Base-by-base conservation (phyloP, 2,888 invertebrate genomes). In the Drosophila demipolita region DNA sequence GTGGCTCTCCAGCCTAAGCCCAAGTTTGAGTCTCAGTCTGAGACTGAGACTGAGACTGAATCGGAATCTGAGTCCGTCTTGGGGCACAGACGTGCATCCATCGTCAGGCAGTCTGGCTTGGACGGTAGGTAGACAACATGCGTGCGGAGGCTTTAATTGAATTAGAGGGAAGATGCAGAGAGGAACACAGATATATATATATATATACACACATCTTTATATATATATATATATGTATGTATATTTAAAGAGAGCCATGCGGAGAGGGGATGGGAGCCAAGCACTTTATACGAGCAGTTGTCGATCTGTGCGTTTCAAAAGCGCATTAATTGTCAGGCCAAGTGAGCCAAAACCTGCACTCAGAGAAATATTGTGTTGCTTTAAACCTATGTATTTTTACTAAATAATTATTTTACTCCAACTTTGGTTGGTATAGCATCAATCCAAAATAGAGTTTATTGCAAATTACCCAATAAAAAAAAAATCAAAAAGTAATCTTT, bases 261-360 rank as follows among this genome's bases (percentile, higher is more conserved):
- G 12, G 54, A 11, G 9, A n/a, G 55, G 2, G 8, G 8, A n/a
- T 26, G n/a, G 55, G 17, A 54, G 8, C 15, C 26, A 15, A 20
- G 20, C 40, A 57, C 57, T 42, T 40, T 33, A 12, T 52, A 40
- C 12, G 65, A 65, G 35, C 53, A 53, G 55, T 73, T 68, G 75
- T 77, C 88, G 88, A 84, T 80, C 85, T 89, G 85, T 90, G 89
- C 91, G 91, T 89, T 89, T 89, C 78, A 81, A 83, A 75, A 78
- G 75, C 82, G 89, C 91, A 91, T 90, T 90, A 91, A 90, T 91
- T 91, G 91, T 81, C 75, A 62, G 54, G 33, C 40, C 36, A 49
- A 66, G 57, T 80, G 75, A 77, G 80, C 40, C 29, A 40, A 55
- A 40, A 55, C 12, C n/a, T 26, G 12, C 55, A 55, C 55, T 38